Evolutionary conservation across 2,888 invertebrate genomes (phyloP).

Genomic region (Molorchus minor): DNA sequence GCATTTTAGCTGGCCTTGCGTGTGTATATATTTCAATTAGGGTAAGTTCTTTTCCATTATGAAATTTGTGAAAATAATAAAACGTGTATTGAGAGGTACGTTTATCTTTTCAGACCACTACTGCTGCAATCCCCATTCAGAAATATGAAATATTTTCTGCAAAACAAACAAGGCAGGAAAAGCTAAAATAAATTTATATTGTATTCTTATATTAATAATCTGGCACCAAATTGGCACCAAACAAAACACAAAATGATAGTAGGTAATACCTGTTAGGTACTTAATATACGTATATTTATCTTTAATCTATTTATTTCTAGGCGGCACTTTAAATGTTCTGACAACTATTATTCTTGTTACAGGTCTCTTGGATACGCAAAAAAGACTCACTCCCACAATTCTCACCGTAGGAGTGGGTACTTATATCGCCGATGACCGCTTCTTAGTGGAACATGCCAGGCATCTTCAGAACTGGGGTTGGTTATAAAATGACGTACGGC

Average conservation of each 20-base stretch:
- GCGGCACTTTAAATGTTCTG: too few species aligned
- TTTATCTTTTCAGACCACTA: background rate
- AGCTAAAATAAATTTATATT: background rate
- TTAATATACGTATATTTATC: background rate
- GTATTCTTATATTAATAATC: background rate
- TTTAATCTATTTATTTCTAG: background rate
- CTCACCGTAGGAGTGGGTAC: conserved; percentile 74
- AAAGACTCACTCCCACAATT: conserved; percentile 68
- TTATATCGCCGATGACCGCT: conserved; percentile 73
- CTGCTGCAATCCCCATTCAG: too few species aligned
- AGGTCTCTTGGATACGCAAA: conserved; percentile 77
- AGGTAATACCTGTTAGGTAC: background rate
- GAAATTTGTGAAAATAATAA: background rate
- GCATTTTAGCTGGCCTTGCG: too few species aligned
- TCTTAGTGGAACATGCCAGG: conserved; percentile 70
- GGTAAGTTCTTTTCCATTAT: background rate
- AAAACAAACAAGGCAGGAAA: background rate
- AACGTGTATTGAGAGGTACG: background rate
- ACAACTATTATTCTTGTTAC: conserved; percentile 37
- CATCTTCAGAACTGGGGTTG: conserved; percentile 72
- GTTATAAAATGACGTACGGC: conserved; percentile 74
- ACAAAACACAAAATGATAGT: background rate
- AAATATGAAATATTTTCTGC: too few species aligned
- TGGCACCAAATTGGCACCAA: background rate
- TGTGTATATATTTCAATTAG: too few species aligned